Evolutionary conservation across 2,888 invertebrate genomes (phyloP).

Genomic region (Scrobipalpa atriplicella): DNA sequence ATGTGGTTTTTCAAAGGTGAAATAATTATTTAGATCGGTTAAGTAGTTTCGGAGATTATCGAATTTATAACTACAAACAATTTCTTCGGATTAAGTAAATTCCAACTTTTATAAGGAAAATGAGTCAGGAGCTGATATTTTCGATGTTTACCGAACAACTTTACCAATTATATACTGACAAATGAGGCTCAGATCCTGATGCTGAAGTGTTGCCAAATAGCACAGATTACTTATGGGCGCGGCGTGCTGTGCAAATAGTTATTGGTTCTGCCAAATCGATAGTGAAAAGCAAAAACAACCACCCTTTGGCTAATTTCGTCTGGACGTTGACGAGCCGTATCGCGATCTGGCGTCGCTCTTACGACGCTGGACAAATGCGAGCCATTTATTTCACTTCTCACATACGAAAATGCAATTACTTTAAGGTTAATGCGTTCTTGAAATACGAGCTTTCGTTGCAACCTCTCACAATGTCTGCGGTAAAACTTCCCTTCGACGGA

Average conservation of each 20-base stretch:
- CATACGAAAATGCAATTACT: slow-evolving; percentile 39
- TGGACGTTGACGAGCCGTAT: slow-evolving; percentile 33
- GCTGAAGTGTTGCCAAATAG: slow-evolving; percentile 35
- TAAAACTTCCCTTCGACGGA: slow-evolving; percentile 20
- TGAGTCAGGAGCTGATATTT: neutral
- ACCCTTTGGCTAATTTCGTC: slow-evolving; percentile 38
- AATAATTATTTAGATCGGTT: no score
- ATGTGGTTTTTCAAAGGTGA: no score
- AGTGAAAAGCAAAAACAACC: slow-evolving; percentile 33
- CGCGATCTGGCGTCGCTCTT: slow-evolving; percentile 24
- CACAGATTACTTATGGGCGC: no score
- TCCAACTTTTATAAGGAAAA: no score
- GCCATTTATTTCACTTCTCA: slow-evolving; percentile 37
- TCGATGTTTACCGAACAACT: neutral
- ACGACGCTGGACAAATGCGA: slow-evolving; percentile 39
- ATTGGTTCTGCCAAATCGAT: slow-evolving; percentile 34
- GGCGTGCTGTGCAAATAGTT: no score
- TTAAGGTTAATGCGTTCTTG: slow-evolving; percentile 18
- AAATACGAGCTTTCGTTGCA: slow-evolving; percentile 16
- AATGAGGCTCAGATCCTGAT: neutral
- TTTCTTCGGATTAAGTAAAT: no score
- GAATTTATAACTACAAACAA: no score
- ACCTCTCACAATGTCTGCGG: slow-evolving; percentile 7
- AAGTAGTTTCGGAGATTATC: no score
- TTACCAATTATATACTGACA: slow-evolving; percentile 9